phyloP scores from a whole-genome alignment of 2,797 vertebrate genomes.

The Siniperca undulata region DNA sequence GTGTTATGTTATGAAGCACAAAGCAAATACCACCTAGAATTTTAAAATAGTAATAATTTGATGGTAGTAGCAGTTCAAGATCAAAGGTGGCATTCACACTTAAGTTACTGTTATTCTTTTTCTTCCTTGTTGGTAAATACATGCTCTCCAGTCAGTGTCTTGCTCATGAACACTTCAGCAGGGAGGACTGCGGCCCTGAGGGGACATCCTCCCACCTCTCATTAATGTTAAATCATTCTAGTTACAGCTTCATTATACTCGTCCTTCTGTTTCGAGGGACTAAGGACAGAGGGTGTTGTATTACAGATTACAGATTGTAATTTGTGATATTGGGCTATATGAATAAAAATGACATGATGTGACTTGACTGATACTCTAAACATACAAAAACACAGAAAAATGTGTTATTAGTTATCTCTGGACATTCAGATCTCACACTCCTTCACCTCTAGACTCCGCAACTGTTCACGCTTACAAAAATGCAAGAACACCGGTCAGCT shows the following conservation, averaged over 20 bases:
- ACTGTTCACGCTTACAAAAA: too few species aligned
- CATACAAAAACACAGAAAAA: background rate
- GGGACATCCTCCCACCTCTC: background rate
- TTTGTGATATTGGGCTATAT: too few species aligned
- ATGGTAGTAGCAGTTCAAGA: background rate
- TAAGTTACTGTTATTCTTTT: background rate
- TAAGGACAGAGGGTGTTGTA: too few species aligned
- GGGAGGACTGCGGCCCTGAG: too few species aligned
- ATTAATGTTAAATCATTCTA: background rate
- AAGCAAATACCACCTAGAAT: too few species aligned
- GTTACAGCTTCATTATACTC: constrained; percentile 6
- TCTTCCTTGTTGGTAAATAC: background rate
- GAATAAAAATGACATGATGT: too few species aligned
- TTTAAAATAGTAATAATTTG: too few species aligned
- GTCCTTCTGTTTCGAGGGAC: background rate
- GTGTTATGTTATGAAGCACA: too few species aligned
- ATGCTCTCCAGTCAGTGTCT: background rate
- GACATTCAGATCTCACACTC: background rate
- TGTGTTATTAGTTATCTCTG: background rate
- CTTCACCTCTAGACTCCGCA: too few species aligned
- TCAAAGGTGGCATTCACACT: background rate
- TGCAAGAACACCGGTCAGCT: constrained; percentile 15
- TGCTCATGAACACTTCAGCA: background rate
- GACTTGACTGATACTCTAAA: background rate
- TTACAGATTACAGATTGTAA: too few species aligned